Base-by-base conservation (phyloP, 2,113 vertebrate genomes). In the Deroptyus accipitrinus region DNA sequence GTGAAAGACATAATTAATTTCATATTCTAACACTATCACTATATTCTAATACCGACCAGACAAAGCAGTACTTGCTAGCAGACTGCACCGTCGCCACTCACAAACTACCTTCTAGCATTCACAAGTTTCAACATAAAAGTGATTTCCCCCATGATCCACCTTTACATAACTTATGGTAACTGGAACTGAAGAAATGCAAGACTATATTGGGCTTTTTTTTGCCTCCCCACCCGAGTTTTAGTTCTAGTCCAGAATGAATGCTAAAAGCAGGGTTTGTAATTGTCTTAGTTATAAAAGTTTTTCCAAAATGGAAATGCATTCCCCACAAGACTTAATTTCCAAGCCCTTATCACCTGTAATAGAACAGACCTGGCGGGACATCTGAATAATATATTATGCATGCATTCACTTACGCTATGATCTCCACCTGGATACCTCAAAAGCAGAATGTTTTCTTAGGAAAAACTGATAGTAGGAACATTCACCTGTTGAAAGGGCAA, bases 341-440 rank as follows among this genome's bases (percentile, higher is more conserved):
- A 86, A 94, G 66, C 67, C 52, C 44, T 90, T 87, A 86, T 88
- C 94, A 96, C 59, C 88, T 88, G 54, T 63, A 90, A 94, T 68
- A 89, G 85, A 73, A 91, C 14, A 92, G 17, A 69, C 41, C 89
- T 74, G 41, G 54, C 86, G 52, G 72, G 88, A 78, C 64, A 94
- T 76, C 41, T 81, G 54, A 95, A 68, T 90, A 92, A 97, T 90
- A 61, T n/a, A 95, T 95, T 95, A 95, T 41, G 48, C 95, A 96
- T 70, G 73, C 30, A 48, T 79, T 86, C 82, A 88, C 80, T 96
- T 95, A 78, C 44, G 64, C 61, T 86, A 23, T 76, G 83, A 77
- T 84, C 68, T 84, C 89, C 74, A 94, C 83, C 70, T 91, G 87
- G 46, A 86, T 82, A 55, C 73, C 68, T 92, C 39, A 59, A 90